Conservation (phyloP, 1,140 invertebrate species). For the Trichonephila clavata region DNA sequence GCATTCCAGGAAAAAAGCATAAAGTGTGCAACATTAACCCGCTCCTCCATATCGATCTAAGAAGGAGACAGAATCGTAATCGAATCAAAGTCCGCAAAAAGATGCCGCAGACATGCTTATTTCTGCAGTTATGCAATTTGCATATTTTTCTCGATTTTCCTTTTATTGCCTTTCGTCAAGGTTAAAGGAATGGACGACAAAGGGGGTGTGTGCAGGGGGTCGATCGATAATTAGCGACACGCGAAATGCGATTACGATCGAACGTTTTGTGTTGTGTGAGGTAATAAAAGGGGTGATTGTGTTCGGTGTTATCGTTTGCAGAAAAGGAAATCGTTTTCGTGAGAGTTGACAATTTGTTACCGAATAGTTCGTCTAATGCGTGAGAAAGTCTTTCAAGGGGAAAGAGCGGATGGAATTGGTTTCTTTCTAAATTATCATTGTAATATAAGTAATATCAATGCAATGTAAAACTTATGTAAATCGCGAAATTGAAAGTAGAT, state of each 20-base stretch:
- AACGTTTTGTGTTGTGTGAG: neutral
- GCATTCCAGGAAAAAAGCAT: neutral
- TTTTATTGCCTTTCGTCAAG: neutral
- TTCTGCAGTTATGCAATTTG: neutral
- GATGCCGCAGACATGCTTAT: neutral
- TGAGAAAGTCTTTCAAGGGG: neutral
- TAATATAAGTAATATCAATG: neutral
- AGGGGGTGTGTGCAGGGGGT: neutral
- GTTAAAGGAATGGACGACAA: neutral
- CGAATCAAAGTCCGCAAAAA: neutral
- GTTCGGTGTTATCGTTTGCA: neutral
- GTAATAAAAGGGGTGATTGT: neutral
- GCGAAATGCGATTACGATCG: neutral
- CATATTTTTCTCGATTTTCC: neutral
- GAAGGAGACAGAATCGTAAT: conserved; percentile 13
- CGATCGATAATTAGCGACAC: conserved; percentile 1
- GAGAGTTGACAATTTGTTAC: neutral
- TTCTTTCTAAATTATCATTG: neutral
- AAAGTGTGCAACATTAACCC: neutral
- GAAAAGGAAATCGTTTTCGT: neutral
- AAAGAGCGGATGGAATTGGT: neutral
- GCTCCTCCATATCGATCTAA: neutral
- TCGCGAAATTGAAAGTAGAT: neutral
- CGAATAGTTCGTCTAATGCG: neutral
- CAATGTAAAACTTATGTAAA: neutral